phyloP scores from a whole-genome alignment of 1,140 invertebrate species.

The Chrysopa pallens region DNA sequence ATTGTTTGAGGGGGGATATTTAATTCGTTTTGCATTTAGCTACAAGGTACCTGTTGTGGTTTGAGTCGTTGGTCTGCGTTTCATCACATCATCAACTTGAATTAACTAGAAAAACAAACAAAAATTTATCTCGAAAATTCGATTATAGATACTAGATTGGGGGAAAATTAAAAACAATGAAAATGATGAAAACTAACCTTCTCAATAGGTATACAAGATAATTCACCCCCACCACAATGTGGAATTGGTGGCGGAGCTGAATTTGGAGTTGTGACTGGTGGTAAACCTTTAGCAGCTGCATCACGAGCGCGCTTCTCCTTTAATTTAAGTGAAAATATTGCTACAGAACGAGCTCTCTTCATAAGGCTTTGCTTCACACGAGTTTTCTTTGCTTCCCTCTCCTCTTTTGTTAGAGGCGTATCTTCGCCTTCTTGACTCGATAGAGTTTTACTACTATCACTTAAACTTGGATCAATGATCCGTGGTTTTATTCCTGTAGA shows the following conservation, averaged over 20 bases:
- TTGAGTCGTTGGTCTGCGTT: constrained; percentile 11
- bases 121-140: constrained; percentile 1
- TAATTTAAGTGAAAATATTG: constrained; percentile 62
- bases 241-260: constrained; percentile 31
- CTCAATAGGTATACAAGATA: constrained; percentile 65
- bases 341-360: constrained; percentile 61
- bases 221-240: constrained; percentile 51
- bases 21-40: too few relatives aligned
- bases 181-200: constrained; percentile 27
- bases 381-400: constrained; percentile 43
- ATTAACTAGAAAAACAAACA: constrained; percentile 27
- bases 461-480: constrained; percentile 21
- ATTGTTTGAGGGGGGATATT: too few relatives aligned
- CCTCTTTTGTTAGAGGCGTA: constrained; percentile 23
- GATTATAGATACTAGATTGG: too few relatives aligned
- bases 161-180: neutral
- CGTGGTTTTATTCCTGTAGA: constrained; percentile 9
- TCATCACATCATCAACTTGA: constrained; percentile 41
- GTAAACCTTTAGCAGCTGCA: constrained; percentile 37
- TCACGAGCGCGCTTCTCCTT: constrained; percentile 56
- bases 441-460: constrained; percentile 30
- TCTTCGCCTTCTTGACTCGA: constrained; percentile 33
- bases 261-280: constrained; percentile 21
- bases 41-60: constrained; percentile 14
- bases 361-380: constrained; percentile 53